Base-by-base conservation (phyloP, 2,888 invertebrate species). In the Xanthia icteritia region DNA sequence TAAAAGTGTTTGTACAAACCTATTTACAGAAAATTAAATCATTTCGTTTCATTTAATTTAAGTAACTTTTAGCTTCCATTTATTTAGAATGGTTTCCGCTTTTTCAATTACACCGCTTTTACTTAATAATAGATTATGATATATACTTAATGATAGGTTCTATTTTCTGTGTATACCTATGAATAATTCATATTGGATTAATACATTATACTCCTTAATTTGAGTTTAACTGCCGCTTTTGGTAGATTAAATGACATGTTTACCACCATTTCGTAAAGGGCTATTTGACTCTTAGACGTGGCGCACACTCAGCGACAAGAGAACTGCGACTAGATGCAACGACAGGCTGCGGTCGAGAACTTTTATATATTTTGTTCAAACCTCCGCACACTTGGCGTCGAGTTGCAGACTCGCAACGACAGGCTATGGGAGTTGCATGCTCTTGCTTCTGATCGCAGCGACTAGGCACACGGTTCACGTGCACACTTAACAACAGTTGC, bases 51-150 rank as follows among this genome's bases (percentile, higher is more conserved):
- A 42, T 42, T 42, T 42, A 1, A 11, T 42, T 42, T 9, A 15
- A 11, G 31, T 48, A 27, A 74, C 23, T 4, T 36, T 75, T 39
- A 42, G 58, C 31, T 65, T 27, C 42, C 20, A 78, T 82, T 65
- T 36, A 65, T 36, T 17, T 13, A 0, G 5, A 78, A 75, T 11
- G 20, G 4, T 60, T 17, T 23, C 42, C n/a, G 42, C 36, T 58
- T 76, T 74, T 45, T 58, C 58, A 82, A 78, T 65, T 58, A 58
- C 39, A 81, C 36, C 13, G 42, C 6, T 17, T 20, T 65, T 76
- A 8, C 11, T 78, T 65, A 82, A 51, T 51, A 82, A 75, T 82
- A n/a, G n/a, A n/a, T n/a, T n/a, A n/a, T n/a, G n/a, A n/a, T n/a
- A n/a, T n/a, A n/a, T n/a, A n/a, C n/a, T n/a, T n/a, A n/a, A n/a